These are phyloP conservation scores for Heliconius hewitsoni DNA, from an alignment of 1,140 invertebrate genomes.

Conservation along the genomic window DNA sequence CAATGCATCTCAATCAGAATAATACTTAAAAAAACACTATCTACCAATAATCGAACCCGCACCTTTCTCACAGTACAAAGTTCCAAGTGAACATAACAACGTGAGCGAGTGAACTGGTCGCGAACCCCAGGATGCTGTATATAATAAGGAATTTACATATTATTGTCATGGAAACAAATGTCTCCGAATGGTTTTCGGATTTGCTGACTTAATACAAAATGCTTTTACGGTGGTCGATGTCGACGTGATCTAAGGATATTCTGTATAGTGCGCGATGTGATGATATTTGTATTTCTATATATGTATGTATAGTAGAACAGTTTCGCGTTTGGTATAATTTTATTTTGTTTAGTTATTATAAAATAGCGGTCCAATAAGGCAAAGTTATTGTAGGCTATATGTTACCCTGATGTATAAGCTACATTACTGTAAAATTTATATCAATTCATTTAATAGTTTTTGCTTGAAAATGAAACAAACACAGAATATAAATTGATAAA, in stretches of 20 bases:
- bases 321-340: no score
- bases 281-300: not conserved
- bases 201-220: conserved; percentile 78
- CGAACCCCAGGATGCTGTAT: not conserved
- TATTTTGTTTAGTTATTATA: no score
- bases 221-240: conserved; percentile 66
- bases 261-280: conserved; percentile 4
- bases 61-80: not conserved
- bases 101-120: conserved; percentile 1
- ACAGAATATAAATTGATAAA: no score
- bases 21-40: not conserved
- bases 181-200: conserved; percentile 70
- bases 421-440: no score
- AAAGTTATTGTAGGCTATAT: no score
- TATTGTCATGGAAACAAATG: conserved; percentile 76
- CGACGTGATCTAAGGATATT: conserved; percentile 58
- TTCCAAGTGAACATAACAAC: not conserved
- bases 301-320: no score
- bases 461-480: no score
- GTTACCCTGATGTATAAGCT: no score
- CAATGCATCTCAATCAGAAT: not conserved
- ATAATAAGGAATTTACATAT: conserved; percentile 65
- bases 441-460: no score
- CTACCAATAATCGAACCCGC: not conserved
- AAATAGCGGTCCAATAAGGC: no score